Base-by-base conservation (phyloP, 2,888 invertebrate genomes). In the Agrypnus murinus region DNA sequence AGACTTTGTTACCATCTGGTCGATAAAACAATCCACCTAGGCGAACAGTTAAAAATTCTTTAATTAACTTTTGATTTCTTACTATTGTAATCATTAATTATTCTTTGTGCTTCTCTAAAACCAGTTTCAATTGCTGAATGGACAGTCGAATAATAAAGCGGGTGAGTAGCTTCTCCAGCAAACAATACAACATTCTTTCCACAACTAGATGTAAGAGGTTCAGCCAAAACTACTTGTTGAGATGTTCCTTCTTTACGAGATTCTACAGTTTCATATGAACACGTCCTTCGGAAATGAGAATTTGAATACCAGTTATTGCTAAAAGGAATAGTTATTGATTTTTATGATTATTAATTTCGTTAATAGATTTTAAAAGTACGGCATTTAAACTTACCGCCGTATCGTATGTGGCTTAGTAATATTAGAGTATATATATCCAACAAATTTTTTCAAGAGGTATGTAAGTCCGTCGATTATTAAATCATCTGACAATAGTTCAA, bases 261-360 rank as follows among this genome's bases (percentile, higher is more conserved):
- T 25, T 69, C 64, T n/a, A 69, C 15, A 4, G 77, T 76, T 60
- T 75, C 69, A 34, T 65, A 78, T 2, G 76, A 76, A 10, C 75
- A 77, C 0, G 75, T 65, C 4, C 78, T 77, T 45, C 89, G 86
- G 0, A 91, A 90, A 81, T 87, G 89, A 0, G 89, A 89, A 83
- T 93, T 90, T 0, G 87, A 86, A 73, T 87, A 87, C 94, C 94
- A 94, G 0, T 83, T 86, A 0, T 93, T 90, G 75, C 92, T 92
- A 81, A 70, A 81, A 77, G 78, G 12, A 5, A 25, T 25, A n/a
- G n/a, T n/a, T n/a, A n/a, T n/a, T n/a, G n/a, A n/a, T n/a, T n/a
- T n/a, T n/a, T n/a, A n/a, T n/a, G n/a, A n/a, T n/a, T n/a, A n/a
- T n/a, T n/a, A n/a, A n/a, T n/a, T n/a, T n/a, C n/a, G n/a, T n/a